A percentile compares a stretch with the other conserved stretches of the same genome.
These are phyloP conservation scores for Scylla paramamosain DNA, from an alignment of 1,140 invertebrate species.

Conservation along the genomic window DNA sequence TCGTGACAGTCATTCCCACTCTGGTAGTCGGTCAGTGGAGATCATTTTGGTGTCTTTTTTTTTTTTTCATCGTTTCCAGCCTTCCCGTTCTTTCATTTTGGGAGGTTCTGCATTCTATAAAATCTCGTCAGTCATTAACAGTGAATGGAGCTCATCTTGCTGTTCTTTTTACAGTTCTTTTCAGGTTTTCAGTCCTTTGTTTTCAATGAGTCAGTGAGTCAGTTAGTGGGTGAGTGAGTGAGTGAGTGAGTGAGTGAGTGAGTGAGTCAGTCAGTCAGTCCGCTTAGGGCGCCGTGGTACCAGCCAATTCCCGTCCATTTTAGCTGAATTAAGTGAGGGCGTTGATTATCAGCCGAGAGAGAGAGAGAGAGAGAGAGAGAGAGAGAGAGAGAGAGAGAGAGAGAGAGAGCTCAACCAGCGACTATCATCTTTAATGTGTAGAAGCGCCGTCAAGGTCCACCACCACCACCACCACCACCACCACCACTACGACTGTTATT, in stretches of 20 bases:
- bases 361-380: no score
- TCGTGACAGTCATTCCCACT: not conserved
- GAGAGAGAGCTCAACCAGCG: conserved; percentile 7
- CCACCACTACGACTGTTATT: not conserved
- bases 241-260: no score
- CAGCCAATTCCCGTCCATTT: not conserved
- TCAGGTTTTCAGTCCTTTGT: no score
- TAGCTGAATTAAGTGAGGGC: not conserved
- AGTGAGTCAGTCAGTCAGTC: not conserved
- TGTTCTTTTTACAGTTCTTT: no score
- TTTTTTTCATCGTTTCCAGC: no score
- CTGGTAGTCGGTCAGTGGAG: not conserved
- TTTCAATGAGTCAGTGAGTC: not conserved
- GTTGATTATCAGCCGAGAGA: not conserved
- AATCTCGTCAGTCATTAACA: not conserved
- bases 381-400: no score
- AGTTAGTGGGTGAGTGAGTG: no score
- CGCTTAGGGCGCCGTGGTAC: not conserved
- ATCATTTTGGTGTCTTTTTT: no score
- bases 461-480: not conserved
- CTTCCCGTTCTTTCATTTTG: no score
- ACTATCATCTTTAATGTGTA: conserved; percentile 24
- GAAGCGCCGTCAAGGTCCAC: not conserved
- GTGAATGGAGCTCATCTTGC: no score
- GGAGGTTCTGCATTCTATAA: no score